Evolutionary conservation across 2,797 vertebrate genomes (phyloP).

Genomic region (Crocidura indochinensis): DNA sequence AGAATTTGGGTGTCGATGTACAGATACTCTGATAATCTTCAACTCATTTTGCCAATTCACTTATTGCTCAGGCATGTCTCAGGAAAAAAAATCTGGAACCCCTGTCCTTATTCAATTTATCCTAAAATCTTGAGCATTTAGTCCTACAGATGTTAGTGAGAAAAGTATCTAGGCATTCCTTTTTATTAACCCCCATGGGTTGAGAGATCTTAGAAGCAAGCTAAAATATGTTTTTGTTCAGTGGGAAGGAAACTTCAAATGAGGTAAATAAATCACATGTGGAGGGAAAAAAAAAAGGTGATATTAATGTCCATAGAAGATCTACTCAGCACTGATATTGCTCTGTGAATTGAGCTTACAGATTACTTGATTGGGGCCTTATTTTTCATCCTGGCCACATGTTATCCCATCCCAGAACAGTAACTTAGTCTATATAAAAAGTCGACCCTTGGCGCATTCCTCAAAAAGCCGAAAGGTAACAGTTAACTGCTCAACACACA

Average conservation of each 20-base stretch:
- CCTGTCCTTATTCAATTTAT: neutral
- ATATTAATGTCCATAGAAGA: constrained; percentile 28
- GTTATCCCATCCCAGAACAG: constrained; percentile 46
- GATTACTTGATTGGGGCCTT: neutral
- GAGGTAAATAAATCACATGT: constrained; percentile 48
- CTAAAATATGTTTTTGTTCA: neutral
- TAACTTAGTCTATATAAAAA: neutral
- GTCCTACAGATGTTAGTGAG: constrained; percentile 14
- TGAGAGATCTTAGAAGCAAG: constrained; percentile 14
- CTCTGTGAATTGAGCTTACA: constrained; percentile 55
- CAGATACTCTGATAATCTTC: neutral
- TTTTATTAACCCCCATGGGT: constrained; percentile 21
- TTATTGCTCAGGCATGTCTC: constrained; percentile 50
- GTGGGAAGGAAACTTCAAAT: constrained; percentile 28
- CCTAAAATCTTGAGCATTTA: constrained; percentile 59
- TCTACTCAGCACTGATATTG: neutral
- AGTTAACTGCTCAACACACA: constrained; percentile 52
- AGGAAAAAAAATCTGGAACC: constrained; percentile 62
- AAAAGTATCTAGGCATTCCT: constrained; percentile 41
- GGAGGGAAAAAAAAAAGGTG: neutral
- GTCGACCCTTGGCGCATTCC: constrained; percentile 11
- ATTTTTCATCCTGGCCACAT: constrained; percentile 39
- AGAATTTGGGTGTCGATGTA: neutral
- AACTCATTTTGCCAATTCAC: neutral
- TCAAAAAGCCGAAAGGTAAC: constrained; percentile 66